Base-by-base conservation (phyloP, 1,140 invertebrate species). In the Monochamus saltuarius region DNA sequence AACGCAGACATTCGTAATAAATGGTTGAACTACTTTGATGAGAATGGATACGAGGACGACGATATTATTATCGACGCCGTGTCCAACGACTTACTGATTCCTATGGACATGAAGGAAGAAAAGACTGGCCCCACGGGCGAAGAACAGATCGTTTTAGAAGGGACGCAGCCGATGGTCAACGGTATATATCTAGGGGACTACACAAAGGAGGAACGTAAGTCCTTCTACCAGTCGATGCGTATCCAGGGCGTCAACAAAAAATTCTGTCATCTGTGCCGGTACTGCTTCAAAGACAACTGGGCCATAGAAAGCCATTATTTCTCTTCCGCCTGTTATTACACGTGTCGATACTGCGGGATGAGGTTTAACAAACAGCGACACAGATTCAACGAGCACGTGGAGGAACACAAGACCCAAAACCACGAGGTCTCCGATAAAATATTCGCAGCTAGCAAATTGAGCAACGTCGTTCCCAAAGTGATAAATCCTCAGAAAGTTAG, bases 241-340 rank as follows among this genome's bases (percentile, higher is more conserved):
- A 61, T 75, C 1, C 64, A 67, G 17, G 74, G 74, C 1, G 65
- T 73, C 2, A 75, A 73, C 43, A 68, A 72, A 45, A 71, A 74
- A 50, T 75, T 75, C 55, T 77, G 75, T 51, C 59, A 69, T 1
- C 47, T 77, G 14, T 77, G 75, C 59, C 59, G 73, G 35, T 76
- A 75, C 38, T 74, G 72, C 13, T 77, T 75, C 49, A 77, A 75
- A 53, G 75, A 77, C 51, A 77, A 75, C 38, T 77, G 75, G 75
- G 71, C 74, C 4, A 77, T 77, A 7, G 75, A 77, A 46, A 66
- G 63, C 4, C 75, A 77, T 56, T 77, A 75, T 53, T 70, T 77
- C 50, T 73, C 69, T 0, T 58, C 62, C 9, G 67, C 67, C 19
- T 77, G 75, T 45, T 62, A 66, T 50, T 75, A 70, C 42, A 72